Evolutionary conservation across 2,797 vertebrate species (phyloP), one percentile per base, ranked within the genome.

Genomic region (Todus mexicanus): DNA sequence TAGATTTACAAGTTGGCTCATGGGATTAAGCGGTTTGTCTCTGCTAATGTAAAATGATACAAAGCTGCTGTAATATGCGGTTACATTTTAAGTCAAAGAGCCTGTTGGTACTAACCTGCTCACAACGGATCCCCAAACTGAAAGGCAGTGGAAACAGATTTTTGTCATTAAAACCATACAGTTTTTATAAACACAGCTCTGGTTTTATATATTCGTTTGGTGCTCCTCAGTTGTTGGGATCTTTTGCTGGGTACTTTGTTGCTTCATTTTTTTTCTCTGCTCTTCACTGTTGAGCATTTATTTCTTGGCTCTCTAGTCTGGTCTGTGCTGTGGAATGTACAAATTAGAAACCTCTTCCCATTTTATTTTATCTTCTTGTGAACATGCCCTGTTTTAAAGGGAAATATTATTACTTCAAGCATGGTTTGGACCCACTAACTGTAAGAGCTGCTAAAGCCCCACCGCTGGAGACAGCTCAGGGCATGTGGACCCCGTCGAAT

Each of bases 11-110:
- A 93, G 7, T 80, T 95, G 82, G 60, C 82, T 96, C 51, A 40
- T 83, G 90, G 85, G 90, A 95, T 95, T 95, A 95, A 97, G 72
- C 15, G 13, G 76, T 92, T 96, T 96, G 91, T 96, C 87, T 97
- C 23, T 90, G 45, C 80, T 96, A 92, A 91, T 96, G 88, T 43
- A 94, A 96, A 96, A 77, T 72, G 18, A 45, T 89, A 21, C 65
- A 93, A 93, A 95, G 63, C 92, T 84, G 38, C 78, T 92, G 66
- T 84, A 91, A 77, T 92, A 73, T 25, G 27, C 31, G 72, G 66
- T 84, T 95, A 29, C 47, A 29, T 89, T 93, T 87, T 85, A 96
- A 95, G 45, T 93, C 57, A 71, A 56, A 96, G 66, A 91, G 65
- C 40, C 56, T 63, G 25, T 91, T 94, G 79, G 64, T 94, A 86